A percentile compares a stretch with the other conserved stretches of the same genome.
Evolutionary conservation across 2,113 vertebrate genomes (phyloP).

Genomic region (Emberiza fucata): DNA sequence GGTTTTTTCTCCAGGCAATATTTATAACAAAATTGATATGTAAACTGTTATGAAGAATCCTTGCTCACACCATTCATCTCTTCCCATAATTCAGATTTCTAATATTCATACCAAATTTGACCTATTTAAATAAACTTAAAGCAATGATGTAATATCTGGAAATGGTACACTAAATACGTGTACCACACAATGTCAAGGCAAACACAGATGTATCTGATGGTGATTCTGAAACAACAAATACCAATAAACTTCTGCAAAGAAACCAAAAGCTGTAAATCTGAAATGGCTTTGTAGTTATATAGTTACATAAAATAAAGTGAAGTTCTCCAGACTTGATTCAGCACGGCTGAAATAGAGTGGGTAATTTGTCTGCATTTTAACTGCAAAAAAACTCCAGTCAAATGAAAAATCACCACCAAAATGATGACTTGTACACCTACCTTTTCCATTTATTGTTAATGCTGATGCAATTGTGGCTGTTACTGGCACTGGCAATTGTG

Average conservation of each 20-base stretch:
- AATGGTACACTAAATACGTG: neutral
- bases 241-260: neutral
- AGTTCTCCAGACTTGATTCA: neutral
- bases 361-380: neutral
- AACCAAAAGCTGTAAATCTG: neutral
- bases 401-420: neutral
- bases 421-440: constrained; percentile 47
- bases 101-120: neutral
- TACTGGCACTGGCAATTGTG: constrained; percentile 78
- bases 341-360: neutral
- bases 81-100: neutral
- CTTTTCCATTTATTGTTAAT: constrained; percentile 83
- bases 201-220: neutral
- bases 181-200: neutral
- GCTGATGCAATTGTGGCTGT: constrained; percentile 80
- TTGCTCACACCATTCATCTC: neutral
- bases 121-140: neutral
- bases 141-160: neutral
- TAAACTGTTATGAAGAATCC: neutral
- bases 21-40: neutral
- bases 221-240: constrained; percentile 12
- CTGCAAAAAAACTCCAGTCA: neutral
- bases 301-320: neutral
- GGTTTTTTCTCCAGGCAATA: neutral
- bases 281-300: neutral